Conservation (phyloP, 2,888 invertebrate species). For the Cantharis flavilabris region DNA sequence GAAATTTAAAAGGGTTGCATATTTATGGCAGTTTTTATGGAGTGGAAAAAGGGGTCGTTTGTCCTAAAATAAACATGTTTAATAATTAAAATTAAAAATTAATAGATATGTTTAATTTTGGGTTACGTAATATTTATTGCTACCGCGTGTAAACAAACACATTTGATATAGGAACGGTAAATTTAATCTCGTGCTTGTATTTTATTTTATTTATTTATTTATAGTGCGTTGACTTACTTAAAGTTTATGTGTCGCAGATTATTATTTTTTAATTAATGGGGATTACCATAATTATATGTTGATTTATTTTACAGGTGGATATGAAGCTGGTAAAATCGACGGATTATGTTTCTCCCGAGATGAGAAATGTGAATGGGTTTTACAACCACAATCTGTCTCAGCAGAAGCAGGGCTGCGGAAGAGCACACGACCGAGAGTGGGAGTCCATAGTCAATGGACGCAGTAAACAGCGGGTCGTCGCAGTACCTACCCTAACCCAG, state of each 20-base stretch:
- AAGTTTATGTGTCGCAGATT: not conserved
- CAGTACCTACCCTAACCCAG: constrained; percentile 48
- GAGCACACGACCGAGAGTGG: constrained; percentile 42
- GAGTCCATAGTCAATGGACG: constrained; percentile 48
- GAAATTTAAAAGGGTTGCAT: not conserved
- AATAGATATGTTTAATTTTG: not conserved
- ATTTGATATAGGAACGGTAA: not conserved
- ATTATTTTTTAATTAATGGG: not conserved
- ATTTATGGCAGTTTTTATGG: not conserved
- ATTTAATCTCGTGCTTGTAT: not conserved
- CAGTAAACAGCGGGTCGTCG: constrained; percentile 40
- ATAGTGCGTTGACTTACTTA: not conserved
- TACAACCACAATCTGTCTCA: constrained; percentile 43
- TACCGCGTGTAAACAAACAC: not conserved
- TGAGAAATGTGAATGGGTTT: constrained; percentile 50
- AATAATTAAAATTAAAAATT: not conserved
- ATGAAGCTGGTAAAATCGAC: constrained; percentile 59
- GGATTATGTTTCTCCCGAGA: constrained; percentile 54
- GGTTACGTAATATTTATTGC: not conserved
- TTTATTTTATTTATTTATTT: not conserved
- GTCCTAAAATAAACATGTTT: not conserved
- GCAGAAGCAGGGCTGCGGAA: constrained; percentile 40
- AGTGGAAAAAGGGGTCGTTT: not conserved
- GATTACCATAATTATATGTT: not conserved
- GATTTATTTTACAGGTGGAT: constrained; percentile 56